A percentile compares a stretch with the other conserved stretches of the same genome.
These are phyloP conservation scores for Liodrosophila aerea DNA, from an alignment of 2,888 invertebrate genomes.

Conservation along the genomic window DNA sequence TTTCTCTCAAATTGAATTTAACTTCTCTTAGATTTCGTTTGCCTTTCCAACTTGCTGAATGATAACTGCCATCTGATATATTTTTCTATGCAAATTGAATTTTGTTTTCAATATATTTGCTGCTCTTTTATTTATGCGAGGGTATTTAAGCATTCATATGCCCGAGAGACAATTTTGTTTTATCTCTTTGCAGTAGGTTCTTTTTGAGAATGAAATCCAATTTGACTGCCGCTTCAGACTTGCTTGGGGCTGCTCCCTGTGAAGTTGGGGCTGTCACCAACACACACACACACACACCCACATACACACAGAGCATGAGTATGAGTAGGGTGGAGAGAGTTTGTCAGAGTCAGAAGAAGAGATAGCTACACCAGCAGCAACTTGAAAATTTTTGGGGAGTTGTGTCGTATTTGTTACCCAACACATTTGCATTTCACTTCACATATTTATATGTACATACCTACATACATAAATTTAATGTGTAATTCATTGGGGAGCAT, in stretches of 20 bases:
- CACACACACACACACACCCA: conserved; percentile 7
- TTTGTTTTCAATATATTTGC: neutral
- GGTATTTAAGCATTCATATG: conserved; percentile 23
- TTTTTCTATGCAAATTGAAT: conserved; percentile 22
- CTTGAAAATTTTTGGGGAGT: conserved; percentile 1
- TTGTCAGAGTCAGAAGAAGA: neutral
- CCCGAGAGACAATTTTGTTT: conserved; percentile 27
- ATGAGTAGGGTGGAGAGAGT: no score
- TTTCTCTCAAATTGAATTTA: no score
- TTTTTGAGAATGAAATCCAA: conserved; percentile 56
- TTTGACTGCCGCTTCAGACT: conserved; percentile 53
- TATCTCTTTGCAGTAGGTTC: conserved; percentile 31
- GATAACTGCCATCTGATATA: no score
- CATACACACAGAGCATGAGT: neutral
- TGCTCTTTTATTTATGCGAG: conserved; percentile 20
- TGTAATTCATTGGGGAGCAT: conserved; percentile 23
- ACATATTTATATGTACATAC: conserved; percentile 9
- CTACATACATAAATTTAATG: conserved; percentile 37
- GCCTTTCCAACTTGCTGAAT: no score
- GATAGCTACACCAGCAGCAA: conserved; percentile 14
- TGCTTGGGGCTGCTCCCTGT: conserved; percentile 46
- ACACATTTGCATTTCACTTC: conserved; percentile 63
- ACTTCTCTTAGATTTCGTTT: no score
- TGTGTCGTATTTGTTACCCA: conserved; percentile 50
- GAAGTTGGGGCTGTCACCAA: conserved; percentile 33